Evolutionary conservation across 2,797 vertebrate species (phyloP).

Genomic region (Neosalanx taihuensis): DNA sequence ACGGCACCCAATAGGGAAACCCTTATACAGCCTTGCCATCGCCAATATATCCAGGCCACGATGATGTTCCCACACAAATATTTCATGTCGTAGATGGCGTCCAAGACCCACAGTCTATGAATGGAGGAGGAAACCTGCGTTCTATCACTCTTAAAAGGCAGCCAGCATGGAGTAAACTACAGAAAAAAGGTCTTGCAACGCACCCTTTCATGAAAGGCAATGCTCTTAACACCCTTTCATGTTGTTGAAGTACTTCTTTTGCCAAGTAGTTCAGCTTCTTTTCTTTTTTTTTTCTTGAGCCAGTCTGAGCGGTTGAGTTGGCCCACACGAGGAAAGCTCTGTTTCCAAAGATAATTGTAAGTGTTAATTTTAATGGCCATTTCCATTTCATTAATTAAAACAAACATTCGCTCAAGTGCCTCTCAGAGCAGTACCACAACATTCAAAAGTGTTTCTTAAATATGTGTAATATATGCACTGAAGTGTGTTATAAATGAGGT

Average conservation of each 20-base stretch:
- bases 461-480: conserved; percentile 61
- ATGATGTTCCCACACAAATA: conserved; percentile 78
- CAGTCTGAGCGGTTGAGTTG: conserved; percentile 27
- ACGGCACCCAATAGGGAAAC: conserved; percentile 72
- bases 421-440: conserved; percentile 60
- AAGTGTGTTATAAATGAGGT: conserved; percentile 72
- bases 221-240: conserved; percentile 59
- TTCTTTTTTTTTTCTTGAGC: conserved; percentile 19
- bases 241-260: conserved; percentile 50
- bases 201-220: conserved; percentile 47
- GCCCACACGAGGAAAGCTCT: conserved; percentile 36
- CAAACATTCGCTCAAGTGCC: conserved; percentile 70
- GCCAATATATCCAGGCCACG: conserved; percentile 66
- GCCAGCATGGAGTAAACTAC: conserved; percentile 52
- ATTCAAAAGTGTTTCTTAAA: conserved; percentile 64
- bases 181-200: conserved; percentile 45
- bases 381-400: conserved; percentile 75
- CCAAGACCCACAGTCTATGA: conserved; percentile 71
- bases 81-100: conserved; percentile 64
- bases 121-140: conserved; percentile 72
- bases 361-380: conserved; percentile 69
- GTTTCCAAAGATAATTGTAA: conserved; percentile 66
- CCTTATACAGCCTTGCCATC: conserved; percentile 69
- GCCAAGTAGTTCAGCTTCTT: conserved; percentile 28
- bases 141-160: conserved; percentile 68